These are phyloP conservation scores for Paragorgia papillata DNA, from an alignment of 92 coral and sea anemone species.

Conservation along the genomic window DNA sequence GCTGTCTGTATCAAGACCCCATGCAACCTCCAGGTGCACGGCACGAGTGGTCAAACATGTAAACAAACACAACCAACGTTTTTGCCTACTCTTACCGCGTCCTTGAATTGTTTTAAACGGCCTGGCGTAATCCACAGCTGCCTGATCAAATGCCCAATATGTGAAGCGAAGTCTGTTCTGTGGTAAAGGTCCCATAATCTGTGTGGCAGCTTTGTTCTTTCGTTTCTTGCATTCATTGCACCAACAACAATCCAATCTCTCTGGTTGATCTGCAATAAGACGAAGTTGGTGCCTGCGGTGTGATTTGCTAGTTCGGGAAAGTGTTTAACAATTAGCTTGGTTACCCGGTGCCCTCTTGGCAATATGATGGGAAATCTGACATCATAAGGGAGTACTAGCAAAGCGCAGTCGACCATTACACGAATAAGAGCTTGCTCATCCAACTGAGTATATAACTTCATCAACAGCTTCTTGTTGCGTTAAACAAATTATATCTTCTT, in stretches of 20 bases:
- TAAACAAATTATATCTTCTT: conserved; percentile 51
- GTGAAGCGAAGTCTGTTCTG: conserved; percentile 53
- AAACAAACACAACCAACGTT: conserved; percentile 69
- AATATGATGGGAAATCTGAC: conserved; percentile 51
- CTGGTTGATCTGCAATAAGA: conserved; percentile 51
- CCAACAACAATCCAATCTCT: conserved; percentile 57
- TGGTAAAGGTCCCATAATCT: conserved; percentile 70
- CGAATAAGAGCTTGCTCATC: conserved; percentile 59
- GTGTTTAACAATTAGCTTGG: conserved; percentile 54
- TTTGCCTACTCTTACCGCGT: conserved; percentile 55
- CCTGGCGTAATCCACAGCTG: conserved; percentile 63
- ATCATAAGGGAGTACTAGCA: conserved; percentile 33
- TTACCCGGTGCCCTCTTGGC: conserved; percentile 60
- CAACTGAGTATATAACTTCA: conserved; percentile 37
- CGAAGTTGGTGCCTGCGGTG: conserved; percentile 60
- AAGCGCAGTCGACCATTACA: too few species aligned
- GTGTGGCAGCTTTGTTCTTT: conserved; percentile 54
- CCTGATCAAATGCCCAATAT: conserved; percentile 66
- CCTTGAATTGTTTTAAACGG: conserved; percentile 69
- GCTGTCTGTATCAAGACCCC: conserved; percentile 65
- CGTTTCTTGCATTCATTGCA: too few species aligned
- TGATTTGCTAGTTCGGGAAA: conserved; percentile 63
- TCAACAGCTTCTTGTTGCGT: conserved; percentile 58
- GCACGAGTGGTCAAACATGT: conserved; percentile 64
- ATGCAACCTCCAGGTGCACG: conserved; percentile 70